Conservation (phyloP, 1,140 invertebrate genomes). For the Procambarus virginalis region DNA sequence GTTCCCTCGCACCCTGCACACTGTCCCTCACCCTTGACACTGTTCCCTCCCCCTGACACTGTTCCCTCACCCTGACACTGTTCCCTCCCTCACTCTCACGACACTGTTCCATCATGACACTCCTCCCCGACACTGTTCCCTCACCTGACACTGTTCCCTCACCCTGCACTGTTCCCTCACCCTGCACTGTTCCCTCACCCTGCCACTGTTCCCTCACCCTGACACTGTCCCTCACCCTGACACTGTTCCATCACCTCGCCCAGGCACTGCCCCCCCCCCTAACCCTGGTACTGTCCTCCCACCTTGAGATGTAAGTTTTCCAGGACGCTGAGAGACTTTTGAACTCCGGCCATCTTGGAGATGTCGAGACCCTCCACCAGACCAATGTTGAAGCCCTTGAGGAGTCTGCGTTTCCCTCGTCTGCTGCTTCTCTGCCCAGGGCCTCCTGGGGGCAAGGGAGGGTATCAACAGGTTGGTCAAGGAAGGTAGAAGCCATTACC, state of each 20-base stretch:
- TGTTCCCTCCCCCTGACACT: not conserved
- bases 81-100: not conserved
- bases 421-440: conserved; percentile 86
- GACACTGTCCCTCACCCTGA: not conserved
- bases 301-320: conserved; percentile 10
- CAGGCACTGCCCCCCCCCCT: not conserved
- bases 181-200: not conserved
- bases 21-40: not conserved
- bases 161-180: not conserved
- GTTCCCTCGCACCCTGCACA: not conserved
- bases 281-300: not conserved
- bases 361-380: conserved; percentile 88
- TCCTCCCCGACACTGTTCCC: too few species aligned
- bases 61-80: not conserved
- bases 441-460: conserved; percentile 75
- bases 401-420: conserved; percentile 86
- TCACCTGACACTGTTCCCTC: not conserved
- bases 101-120: not conserved
- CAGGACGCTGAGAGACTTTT: conserved; percentile 36
- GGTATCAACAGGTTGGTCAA: too few species aligned
- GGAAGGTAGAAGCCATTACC: too few species aligned
- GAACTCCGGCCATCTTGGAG: conserved; percentile 84
- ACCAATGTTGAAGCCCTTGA: conserved; percentile 93
- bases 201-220: not conserved
- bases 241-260: not conserved